Evolutionary conservation across 2,113 vertebrate genomes (phyloP).

Genomic region (Elaphurus davidianus): DNA sequence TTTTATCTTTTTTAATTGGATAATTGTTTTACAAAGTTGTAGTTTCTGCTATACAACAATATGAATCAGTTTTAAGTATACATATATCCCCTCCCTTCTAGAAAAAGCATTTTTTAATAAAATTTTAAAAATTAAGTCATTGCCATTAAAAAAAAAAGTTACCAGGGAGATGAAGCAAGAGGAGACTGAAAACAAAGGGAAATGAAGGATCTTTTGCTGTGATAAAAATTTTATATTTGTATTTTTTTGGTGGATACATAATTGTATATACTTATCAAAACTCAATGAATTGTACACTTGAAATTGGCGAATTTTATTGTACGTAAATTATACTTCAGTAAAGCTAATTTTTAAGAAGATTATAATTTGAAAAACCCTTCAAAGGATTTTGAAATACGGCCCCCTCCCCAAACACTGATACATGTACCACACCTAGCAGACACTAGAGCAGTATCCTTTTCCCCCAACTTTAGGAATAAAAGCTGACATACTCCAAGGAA

Average conservation of each 20-base stretch:
- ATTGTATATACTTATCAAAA: neutral
- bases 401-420: neutral
- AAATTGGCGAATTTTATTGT: neutral
- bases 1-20: neutral
- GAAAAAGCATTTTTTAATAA: neutral
- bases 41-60: neutral
- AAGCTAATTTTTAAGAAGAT: neutral
- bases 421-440: neutral
- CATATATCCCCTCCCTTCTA: neutral
- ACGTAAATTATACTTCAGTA: neutral
- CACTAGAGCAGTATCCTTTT: neutral
- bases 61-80: neutral
- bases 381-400: neutral
- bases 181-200: neutral
- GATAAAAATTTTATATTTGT: neutral
- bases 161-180: neutral
- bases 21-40: neutral
- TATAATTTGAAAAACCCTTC: neutral
- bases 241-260: neutral
- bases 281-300: neutral
- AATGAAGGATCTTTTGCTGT: neutral
- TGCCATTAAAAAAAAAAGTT: neutral
- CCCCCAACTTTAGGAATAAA: neutral
- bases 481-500: neutral
- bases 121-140: neutral